Conservation (phyloP, 2,113 vertebrate species). For the Chitala chitala region DNA sequence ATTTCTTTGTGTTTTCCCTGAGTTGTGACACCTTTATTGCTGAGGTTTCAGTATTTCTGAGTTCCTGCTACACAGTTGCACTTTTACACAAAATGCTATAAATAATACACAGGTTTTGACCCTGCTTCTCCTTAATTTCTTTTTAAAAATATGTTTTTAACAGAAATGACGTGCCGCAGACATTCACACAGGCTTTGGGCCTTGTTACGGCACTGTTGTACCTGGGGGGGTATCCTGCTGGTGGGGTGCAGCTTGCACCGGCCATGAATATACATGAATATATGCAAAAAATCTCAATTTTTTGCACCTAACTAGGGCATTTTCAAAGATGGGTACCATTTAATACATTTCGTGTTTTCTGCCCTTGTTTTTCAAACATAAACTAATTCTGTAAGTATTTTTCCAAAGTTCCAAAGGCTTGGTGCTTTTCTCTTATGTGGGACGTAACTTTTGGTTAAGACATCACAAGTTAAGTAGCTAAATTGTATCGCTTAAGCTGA, state of each 20-base stretch:
- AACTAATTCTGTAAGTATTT: too few relatives aligned
- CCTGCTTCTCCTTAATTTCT: constrained; percentile 1
- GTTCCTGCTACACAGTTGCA: neutral
- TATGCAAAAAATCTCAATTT: neutral
- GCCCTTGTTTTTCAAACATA: too few relatives aligned
- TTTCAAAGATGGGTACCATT: neutral
- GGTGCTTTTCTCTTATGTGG: too few relatives aligned
- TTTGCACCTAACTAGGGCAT: neutral
- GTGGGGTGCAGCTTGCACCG: neutral
- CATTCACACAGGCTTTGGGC: neutral
- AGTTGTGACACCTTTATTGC: constrained; percentile 8
- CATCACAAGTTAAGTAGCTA: too few relatives aligned
- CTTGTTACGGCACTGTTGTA: neutral
- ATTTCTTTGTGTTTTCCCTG: neutral
- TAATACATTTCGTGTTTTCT: neutral
- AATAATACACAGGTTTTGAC: constrained; percentile 9
- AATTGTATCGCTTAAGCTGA: too few relatives aligned
- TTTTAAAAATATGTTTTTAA: neutral
- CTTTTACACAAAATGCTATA: constrained; percentile 1
- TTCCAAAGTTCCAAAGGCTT: too few relatives aligned
- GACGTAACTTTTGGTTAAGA: too few relatives aligned
- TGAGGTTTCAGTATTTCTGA: neutral
- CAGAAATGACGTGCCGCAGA: neutral
- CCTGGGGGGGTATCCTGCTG: neutral
- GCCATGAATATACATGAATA: neutral